Base-by-base conservation (phyloP, 2,888 invertebrate genomes). In the Gortyna flavago region DNA sequence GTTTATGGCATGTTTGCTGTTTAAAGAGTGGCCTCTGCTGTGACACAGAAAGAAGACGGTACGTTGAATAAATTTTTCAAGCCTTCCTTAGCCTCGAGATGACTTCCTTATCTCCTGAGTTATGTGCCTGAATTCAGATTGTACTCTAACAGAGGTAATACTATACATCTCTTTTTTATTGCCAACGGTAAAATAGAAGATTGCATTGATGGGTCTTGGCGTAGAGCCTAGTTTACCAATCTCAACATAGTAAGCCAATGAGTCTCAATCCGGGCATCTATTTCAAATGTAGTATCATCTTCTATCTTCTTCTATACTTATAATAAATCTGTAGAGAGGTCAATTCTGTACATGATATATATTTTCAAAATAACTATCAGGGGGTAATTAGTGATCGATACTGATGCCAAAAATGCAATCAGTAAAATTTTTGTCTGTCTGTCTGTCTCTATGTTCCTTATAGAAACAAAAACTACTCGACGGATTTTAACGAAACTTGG, bases 1-100 rank as follows among this genome's bases (percentile, higher is more conserved):
- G 91, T 91, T 92, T 92, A 90, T 91, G 87, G 85, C 84, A 85
- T 89, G 90, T 89, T 91, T 89, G 85, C 76, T 78, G n/a, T n/a
- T 57, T n/a, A 35, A 85, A 73, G 62, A 62, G 54, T 61, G 59
- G 44, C 57, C 69, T 72, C 67, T 66, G 79, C 68, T 69, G 35
- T 25, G 25, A 75, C 77, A 72, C 78, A 8, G 35, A 68, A 78
- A 7, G 74, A 38, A 32, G 64, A 7, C 29, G 16, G 59, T 25
- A 62, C 29, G 44, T 72, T 75, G 74, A 62, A 76, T 83, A 0
- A 61, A 75, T 71, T 72, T 75, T 76, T 62, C 41, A 59, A 54
- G 16, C 18, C 35, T 72, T 41, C 48, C 32, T 61, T 29, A 54
- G 25, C 51, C 41, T 0, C 25, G 38, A 38, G 29, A 54, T 80